A percentile compares a stretch with the other conserved stretches of the same genome.
Evolutionary conservation across 2,888 invertebrate genomes (phyloP).

Genomic region (Hipparchia semele): DNA sequence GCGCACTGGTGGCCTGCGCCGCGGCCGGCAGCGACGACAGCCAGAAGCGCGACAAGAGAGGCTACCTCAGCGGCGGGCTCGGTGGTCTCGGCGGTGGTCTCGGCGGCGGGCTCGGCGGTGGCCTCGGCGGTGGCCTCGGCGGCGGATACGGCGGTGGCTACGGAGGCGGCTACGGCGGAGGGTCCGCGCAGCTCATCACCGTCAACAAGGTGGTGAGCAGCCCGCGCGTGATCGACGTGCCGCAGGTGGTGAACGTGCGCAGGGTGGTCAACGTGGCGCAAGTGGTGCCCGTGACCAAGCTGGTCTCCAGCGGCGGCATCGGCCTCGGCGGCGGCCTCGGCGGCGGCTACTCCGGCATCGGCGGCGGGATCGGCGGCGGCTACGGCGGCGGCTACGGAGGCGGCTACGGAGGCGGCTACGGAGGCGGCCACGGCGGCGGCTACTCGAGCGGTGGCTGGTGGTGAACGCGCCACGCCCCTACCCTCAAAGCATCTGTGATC

Average conservation of each 20-base stretch:
- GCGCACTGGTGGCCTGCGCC: slow-evolving; percentile 41
- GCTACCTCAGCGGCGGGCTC: slow-evolving; percentile 37
- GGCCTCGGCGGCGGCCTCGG: background rate
- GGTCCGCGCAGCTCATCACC: slow-evolving; percentile 42
- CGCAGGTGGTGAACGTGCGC: slow-evolving; percentile 54
- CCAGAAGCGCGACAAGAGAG: slow-evolving; percentile 29
- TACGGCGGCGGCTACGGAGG: slow-evolving; percentile 18
- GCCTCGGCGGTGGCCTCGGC: background rate
- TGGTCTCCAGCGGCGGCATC: slow-evolving; percentile 43
- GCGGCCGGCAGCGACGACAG: slow-evolving; percentile 51
- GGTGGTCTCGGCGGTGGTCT: background rate
- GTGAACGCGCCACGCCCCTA: background rate
- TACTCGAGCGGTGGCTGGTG: slow-evolving; percentile 30
- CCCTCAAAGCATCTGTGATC: slow-evolving; percentile 3
- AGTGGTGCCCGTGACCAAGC: slow-evolving; percentile 61
- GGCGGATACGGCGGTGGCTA: background rate
- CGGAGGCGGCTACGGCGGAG: background rate
- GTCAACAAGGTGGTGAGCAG: slow-evolving; percentile 58
- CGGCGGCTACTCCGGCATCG: background rate
- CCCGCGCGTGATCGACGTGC: slow-evolving; percentile 50
- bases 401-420: slow-evolving; percentile 40
- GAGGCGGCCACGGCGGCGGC: background rate
- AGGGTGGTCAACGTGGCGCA: slow-evolving; percentile 60
- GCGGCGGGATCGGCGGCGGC: background rate
- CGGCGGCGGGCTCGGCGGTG: background rate